phyloP scores from a whole-genome alignment of 1,140 invertebrate genomes.

The Oncopodura yosiiana region DNA sequence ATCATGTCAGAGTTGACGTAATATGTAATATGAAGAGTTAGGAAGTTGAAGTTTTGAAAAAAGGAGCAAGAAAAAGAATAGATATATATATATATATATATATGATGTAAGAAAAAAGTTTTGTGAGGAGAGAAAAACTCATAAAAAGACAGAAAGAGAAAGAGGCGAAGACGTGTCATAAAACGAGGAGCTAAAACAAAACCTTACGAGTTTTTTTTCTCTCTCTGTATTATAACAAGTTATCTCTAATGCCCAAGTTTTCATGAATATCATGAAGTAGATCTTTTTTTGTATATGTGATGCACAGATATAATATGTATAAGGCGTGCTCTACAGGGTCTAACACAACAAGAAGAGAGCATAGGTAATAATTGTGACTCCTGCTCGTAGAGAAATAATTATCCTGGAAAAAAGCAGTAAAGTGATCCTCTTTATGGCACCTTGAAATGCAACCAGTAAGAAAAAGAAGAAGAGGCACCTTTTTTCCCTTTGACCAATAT shows the following conservation, averaged over 20 bases:
- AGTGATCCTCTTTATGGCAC: constrained; percentile 34
- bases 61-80: not conserved
- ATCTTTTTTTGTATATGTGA: not conserved
- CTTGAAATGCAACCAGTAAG: constrained; percentile 21
- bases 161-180: constrained; percentile 23
- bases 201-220: too few species aligned
- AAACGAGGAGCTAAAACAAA: constrained; percentile 34
- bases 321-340: constrained; percentile 15
- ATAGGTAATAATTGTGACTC: constrained; percentile 29
- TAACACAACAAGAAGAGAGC: constrained; percentile 10
- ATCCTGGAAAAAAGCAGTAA: constrained; percentile 30
- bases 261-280: too few species aligned
- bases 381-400: constrained; percentile 31
- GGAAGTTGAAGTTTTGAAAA: not conserved
- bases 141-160: not conserved
- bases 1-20: not conserved
- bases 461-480: constrained; percentile 14
- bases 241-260: too few species aligned
- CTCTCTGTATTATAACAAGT: too few species aligned
- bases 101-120: not conserved
- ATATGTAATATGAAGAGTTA: not conserved
- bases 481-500: constrained; percentile 4
- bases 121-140: not conserved
- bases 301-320: constrained; percentile 6
- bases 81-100: not conserved